phyloP scores from a whole-genome alignment of 2,888 invertebrate genomes.

The Axea sp. region DNA sequence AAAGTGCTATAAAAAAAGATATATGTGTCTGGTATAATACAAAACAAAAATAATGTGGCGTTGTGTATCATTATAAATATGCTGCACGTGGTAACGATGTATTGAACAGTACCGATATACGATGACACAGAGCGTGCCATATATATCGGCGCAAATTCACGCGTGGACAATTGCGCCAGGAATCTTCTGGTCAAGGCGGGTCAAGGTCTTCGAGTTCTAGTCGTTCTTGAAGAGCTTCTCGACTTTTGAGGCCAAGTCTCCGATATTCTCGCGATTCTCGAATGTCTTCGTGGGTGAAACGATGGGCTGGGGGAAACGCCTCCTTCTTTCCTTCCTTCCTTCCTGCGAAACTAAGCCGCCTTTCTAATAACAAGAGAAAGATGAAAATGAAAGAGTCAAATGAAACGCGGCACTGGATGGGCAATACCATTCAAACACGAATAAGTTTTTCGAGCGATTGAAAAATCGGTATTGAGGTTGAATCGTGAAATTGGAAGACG shows the following conservation, averaged over 20 bases:
- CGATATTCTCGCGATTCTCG: constrained; percentile 20
- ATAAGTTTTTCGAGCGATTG: too few species aligned
- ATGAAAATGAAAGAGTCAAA: background rate
- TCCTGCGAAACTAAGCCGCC: constrained; percentile 3
- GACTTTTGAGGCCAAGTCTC: constrained; percentile 26
- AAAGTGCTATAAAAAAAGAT: too few species aligned
- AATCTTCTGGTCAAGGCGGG: constrained; percentile 30
- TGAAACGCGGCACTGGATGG: too few species aligned
- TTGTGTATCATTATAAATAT: too few species aligned
- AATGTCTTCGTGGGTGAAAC: constrained; percentile 29
- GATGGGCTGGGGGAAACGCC: constrained; percentile 12
- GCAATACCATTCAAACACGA: too few species aligned
- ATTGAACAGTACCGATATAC: constrained; percentile 21
- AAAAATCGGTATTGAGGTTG: too few species aligned
- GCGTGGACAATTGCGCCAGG: constrained; percentile 7
- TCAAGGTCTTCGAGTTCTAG: constrained; percentile 20
- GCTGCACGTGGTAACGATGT: too few species aligned
- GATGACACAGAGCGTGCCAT: too few species aligned
- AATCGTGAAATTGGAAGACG: too few species aligned
- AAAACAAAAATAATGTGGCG: too few species aligned
- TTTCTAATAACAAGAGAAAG: constrained; percentile 30
- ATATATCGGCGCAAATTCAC: constrained; percentile 25
- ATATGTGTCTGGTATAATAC: too few species aligned
- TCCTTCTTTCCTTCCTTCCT: constrained; percentile 21
- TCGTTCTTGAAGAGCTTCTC: constrained; percentile 3